Evolutionary conservation across 2,888 invertebrate species (phyloP), one percentile per base, ranked within the genome.

Genomic region (Pseudococcus jackbeardsleyi): DNA sequence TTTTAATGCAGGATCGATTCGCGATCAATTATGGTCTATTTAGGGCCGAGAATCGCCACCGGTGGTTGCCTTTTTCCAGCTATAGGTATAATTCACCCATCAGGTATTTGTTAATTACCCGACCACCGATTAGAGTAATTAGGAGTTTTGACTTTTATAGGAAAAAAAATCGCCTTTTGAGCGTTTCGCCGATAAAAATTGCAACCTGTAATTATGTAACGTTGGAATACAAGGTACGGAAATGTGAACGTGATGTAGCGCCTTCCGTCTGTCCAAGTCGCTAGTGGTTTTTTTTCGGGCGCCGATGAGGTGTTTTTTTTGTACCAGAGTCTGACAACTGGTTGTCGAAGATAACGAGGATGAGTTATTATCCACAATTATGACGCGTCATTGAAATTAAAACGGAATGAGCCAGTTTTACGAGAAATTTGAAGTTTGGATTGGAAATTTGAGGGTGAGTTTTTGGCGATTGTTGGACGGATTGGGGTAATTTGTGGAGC

Each of bases 161-260:
- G 11, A 4, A 68, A 68, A 68, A 68, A 68, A 68, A 68, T 68
- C 68, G 68, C 68, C 26, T 26, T 26, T 68, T 68, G 54, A 15
- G n/a, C 68, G 64, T 17, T 64, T 22, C 64, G 68, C 68, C 68
- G 68, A 68, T 68, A 54, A 59, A 59, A 68, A 68, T 68, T 68
- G 68, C 68, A 68, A 68, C 68, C 68, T 68, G 26, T 68, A 68
- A 68, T 68, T 68, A 68, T 68, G 5, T 26, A 68, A 68, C 22
- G 11, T 19, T 22, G 26, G 26, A 68, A 19, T 15, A 64, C n/a
- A 64, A 68, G 68, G 68, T 68, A 68, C 68, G 68, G 68, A 68
- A 54, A 54, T n/a, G 54, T n/a, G 54, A 68, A 68, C 68, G 68
- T 26, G 68, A 11, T 68, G 11, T 68, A 68, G 68, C 68, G 68